These are phyloP conservation scores for Diadumene lineata DNA, from an alignment of 92 coral and sea anemone species.

Conservation along the genomic window DNA sequence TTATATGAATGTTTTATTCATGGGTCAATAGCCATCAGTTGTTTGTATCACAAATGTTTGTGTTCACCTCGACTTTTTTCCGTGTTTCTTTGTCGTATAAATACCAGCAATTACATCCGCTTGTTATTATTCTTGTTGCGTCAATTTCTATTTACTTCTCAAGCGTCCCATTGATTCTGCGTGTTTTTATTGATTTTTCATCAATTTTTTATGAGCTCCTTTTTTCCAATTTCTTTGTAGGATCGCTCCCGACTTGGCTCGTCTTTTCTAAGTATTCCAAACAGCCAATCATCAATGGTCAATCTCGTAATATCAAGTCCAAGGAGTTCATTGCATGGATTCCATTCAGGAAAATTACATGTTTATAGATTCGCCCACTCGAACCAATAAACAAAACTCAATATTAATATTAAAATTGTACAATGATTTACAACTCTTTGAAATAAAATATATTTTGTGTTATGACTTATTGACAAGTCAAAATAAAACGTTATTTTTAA, in stretches of 20 bases:
- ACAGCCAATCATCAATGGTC: slow-evolving; percentile 15
- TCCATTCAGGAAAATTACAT: slow-evolving; percentile 72
- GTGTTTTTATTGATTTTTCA: not conserved
- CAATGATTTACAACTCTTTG: not conserved
- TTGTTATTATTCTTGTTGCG: not conserved
- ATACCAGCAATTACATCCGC: not conserved
- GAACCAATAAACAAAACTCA: not conserved
- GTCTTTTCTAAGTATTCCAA: slow-evolving; percentile 35
- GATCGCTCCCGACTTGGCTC: slow-evolving; percentile 77
- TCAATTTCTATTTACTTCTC: not conserved
- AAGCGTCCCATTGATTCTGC: not conserved
- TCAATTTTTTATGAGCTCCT: not conserved
- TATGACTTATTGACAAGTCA: not conserved
- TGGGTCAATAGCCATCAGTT: too few species aligned
- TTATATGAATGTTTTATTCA: too few species aligned
- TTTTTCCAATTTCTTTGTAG: slow-evolving; percentile 23
- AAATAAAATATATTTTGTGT: not conserved
- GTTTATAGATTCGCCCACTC: slow-evolving; percentile 34
- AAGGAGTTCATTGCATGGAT: slow-evolving; percentile 60
- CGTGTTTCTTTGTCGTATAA: not conserved
- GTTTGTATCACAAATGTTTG: too few species aligned
- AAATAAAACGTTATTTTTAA: too few species aligned
- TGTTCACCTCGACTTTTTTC: not conserved
- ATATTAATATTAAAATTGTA: not conserved
- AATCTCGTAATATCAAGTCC: slow-evolving; percentile 65